Evolutionary conservation across 1,140 invertebrate genomes (phyloP).

Genomic region (Teleogryllus occipitalis): DNA sequence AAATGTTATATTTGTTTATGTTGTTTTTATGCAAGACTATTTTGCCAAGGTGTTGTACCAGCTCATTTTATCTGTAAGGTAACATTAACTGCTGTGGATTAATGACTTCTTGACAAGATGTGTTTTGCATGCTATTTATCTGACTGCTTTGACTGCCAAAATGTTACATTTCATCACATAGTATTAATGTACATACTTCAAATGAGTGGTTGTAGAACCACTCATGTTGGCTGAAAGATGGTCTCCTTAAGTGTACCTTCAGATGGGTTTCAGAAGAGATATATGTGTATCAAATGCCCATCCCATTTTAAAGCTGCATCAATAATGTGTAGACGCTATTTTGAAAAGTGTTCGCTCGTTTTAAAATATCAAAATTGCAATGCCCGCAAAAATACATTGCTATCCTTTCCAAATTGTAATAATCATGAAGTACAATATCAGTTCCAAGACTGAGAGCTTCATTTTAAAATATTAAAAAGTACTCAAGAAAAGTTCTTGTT

Average conservation of each 20-base stretch:
- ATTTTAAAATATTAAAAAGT: conserved; percentile 12
- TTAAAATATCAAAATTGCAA: conserved; percentile 2
- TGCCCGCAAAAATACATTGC: neutral
- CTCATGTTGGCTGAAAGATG: neutral
- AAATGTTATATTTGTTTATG: neutral
- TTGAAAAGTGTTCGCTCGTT: neutral
- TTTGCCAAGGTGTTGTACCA: neutral
- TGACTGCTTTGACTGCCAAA: conserved; percentile 11
- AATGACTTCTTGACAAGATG: conserved; percentile 12
- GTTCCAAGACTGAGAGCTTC: conserved; percentile 1
- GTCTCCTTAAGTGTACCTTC: conserved; percentile 1
- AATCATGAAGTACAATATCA: neutral
- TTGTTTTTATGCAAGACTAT: conserved; percentile 9
- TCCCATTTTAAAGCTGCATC: neutral
- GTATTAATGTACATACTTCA: conserved; percentile 13
- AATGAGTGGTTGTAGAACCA: conserved; percentile 9
- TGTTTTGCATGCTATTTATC: conserved; percentile 12
- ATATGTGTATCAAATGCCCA: neutral
- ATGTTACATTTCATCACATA: conserved; percentile 17
- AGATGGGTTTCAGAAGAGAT: neutral
- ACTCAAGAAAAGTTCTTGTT: neutral
- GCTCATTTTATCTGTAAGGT: conserved; percentile 14
- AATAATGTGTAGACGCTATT: conserved; percentile 5
- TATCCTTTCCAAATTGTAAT: neutral
- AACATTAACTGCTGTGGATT: conserved; percentile 9